These are phyloP conservation scores for Eunapius fragilis DNA, from an alignment of 37 sponge, comb jelly and placozoan genomes.

Conservation along the genomic window DNA sequence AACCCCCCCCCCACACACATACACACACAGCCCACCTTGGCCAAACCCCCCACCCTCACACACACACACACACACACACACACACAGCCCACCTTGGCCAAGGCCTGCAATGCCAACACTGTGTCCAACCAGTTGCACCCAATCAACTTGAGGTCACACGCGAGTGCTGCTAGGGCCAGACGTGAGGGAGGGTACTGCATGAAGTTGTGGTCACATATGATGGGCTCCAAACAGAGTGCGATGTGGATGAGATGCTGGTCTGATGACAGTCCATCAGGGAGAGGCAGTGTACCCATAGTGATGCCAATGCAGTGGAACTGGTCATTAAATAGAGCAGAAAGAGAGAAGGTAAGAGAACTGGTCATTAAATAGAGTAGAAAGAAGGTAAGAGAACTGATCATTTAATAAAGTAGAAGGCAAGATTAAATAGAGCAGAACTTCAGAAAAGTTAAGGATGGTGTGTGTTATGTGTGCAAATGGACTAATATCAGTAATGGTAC, in stretches of 20 bases:
- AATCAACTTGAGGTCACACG: constrained; percentile 67
- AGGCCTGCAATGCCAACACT: constrained; percentile 27
- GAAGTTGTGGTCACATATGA: constrained; percentile 43
- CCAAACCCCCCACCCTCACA: too few species aligned
- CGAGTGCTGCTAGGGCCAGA: constrained; percentile 63
- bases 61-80: background rate
- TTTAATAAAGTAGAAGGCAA: too few species aligned
- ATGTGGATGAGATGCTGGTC: constrained; percentile 48
- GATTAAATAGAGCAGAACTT: too few species aligned
- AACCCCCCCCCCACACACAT: too few species aligned
- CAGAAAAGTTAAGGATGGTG: too few species aligned
- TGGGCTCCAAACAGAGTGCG: constrained; percentile 29
- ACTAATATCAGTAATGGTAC: constrained; percentile 13
- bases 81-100: constrained; percentile 3
- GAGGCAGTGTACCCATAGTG: constrained; percentile 25
- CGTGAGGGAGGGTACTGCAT: constrained; percentile 59
- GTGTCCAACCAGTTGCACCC: constrained; percentile 55
- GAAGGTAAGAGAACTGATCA: too few species aligned
- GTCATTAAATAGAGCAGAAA: too few species aligned
- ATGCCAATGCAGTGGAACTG: constrained; percentile 55
- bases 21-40: too few species aligned
- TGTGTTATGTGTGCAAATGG: background rate
- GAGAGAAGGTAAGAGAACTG: too few species aligned
- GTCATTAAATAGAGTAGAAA: too few species aligned
- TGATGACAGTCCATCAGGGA: constrained; percentile 50